These are phyloP conservation scores for Gephyroberyx darwinii DNA, from an alignment of 2,797 vertebrate species.

Conservation along the genomic window DNA sequence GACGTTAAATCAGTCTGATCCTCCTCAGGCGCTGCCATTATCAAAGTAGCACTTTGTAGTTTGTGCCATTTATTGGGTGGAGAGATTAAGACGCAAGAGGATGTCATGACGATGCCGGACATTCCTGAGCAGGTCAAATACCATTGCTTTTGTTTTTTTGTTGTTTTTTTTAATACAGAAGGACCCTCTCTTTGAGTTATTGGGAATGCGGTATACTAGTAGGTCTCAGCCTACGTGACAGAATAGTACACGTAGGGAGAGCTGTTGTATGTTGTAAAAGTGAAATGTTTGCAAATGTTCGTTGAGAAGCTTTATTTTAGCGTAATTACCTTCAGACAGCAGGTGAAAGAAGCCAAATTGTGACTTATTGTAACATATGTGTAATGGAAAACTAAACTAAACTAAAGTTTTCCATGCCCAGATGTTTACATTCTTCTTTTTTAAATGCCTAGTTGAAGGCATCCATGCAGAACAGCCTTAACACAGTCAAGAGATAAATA, in stretches of 20 bases:
- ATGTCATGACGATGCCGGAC: constrained; percentile 71
- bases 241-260: background rate
- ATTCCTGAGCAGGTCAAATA: constrained; percentile 77
- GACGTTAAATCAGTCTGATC: constrained; percentile 87
- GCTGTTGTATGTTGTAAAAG: background rate
- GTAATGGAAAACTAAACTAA: constrained; percentile 22
- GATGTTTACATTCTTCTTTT: constrained; percentile 13
- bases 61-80: constrained; percentile 69
- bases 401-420: constrained; percentile 17
- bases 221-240: background rate
- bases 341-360: background rate
- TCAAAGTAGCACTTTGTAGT: constrained; percentile 85
- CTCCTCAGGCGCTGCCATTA: constrained; percentile 87
- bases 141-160: constrained; percentile 45
- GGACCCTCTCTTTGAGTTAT: constrained; percentile 7
- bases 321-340: background rate
- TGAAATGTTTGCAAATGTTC: background rate
- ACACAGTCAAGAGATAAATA: constrained; percentile 30
- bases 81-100: constrained; percentile 70
- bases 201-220: constrained; percentile 1
- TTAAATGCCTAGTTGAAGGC: constrained; percentile 42
- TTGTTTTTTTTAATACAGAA: constrained; percentile 22
- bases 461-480: constrained; percentile 41
- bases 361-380: background rate
- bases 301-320: background rate